These are phyloP conservation scores for Amphimallon solstitiale DNA, from an alignment of 2,888 invertebrate genomes.

Conservation along the genomic window DNA sequence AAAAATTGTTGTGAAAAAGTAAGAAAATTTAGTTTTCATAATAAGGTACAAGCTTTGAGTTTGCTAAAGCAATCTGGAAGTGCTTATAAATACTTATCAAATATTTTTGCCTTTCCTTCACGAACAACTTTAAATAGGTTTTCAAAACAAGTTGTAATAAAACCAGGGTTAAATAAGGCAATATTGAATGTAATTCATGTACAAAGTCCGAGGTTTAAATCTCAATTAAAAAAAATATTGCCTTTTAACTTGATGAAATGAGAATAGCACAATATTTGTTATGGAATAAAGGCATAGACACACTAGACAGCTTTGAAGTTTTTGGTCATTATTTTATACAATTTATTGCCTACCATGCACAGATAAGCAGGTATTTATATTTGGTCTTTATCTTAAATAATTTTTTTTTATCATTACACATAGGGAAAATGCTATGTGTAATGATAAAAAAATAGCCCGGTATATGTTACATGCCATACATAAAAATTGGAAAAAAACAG, in stretches of 20 bases:
- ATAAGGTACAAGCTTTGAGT: neutral
- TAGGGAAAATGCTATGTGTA: too few relatives aligned
- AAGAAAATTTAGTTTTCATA: neutral
- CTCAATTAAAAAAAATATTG: neutral
- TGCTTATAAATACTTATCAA: neutral
- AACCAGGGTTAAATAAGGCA: neutral
- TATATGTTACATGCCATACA: neutral
- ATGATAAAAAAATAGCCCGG: too few relatives aligned
- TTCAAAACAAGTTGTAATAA: neutral
- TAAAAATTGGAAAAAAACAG: constrained; percentile 42
- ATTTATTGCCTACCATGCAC: constrained; percentile 6
- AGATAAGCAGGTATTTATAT: neutral
- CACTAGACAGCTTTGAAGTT: neutral
- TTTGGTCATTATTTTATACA: neutral
- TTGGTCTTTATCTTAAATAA: too few relatives aligned
- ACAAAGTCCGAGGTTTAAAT: neutral
- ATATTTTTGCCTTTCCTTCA: neutral
- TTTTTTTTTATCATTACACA: too few relatives aligned
- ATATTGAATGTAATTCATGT: neutral
- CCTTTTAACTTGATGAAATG: constrained; percentile 15
- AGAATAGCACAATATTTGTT: neutral
- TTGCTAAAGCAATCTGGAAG: neutral
- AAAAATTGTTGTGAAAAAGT: too few relatives aligned
- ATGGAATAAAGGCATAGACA: neutral
- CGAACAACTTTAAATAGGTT: neutral